Conservation (phyloP, 2,797 vertebrate genomes). For the Schizothorax lantsangensis region DNA sequence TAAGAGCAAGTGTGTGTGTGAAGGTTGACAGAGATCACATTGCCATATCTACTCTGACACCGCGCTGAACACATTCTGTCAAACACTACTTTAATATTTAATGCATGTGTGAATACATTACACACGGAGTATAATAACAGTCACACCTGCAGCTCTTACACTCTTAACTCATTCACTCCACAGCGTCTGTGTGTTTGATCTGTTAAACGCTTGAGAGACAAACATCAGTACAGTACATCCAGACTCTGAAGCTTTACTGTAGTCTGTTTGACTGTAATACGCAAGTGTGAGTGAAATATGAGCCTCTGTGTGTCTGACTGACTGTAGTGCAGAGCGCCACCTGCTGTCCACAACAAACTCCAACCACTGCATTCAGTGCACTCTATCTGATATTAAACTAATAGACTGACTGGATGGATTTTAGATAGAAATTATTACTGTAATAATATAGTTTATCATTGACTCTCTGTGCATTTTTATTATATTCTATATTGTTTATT, state of each 20-base stretch:
- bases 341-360: constrained; percentile 18
- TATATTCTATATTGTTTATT: neutral
- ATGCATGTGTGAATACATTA: constrained; percentile 61
- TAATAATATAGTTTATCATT: neutral
- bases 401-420: neutral
- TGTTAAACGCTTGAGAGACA: neutral
- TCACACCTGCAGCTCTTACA: neutral
- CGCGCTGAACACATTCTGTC: constrained; percentile 61
- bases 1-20: neutral
- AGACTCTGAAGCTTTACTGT: neutral
- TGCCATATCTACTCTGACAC: constrained; percentile 61
- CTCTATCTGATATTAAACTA: neutral
- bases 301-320: neutral
- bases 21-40: constrained; percentile 62
- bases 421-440: neutral
- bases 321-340: constrained; percentile 1
- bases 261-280: neutral
- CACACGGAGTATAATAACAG: neutral
- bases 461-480: neutral
- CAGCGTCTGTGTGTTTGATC: neutral
- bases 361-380: neutral
- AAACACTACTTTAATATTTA: constrained; percentile 76
- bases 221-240: neutral
- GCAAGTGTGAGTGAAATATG: neutral
- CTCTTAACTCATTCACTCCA: neutral